These are phyloP conservation scores for Pygoscelis antarcticus DNA, from an alignment of 2,113 vertebrate species.

Conservation along the genomic window DNA sequence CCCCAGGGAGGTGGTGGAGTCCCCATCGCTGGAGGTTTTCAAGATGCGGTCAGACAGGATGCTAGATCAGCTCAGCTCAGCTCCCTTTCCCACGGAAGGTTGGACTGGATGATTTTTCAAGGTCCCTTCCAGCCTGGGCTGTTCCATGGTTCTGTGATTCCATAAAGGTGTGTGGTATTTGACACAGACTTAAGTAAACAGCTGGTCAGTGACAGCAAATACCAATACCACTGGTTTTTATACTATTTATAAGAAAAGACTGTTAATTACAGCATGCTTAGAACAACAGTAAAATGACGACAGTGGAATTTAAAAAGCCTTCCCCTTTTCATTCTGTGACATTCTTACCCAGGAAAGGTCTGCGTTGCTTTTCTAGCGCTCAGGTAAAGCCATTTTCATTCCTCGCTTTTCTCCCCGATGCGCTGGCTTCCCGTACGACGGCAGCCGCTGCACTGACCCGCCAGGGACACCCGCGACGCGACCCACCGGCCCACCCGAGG, in stretches of 20 bases:
- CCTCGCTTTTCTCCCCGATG: accelerated
- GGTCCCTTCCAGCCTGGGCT: neutral
- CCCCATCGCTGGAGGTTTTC: neutral
- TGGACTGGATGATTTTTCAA: neutral
- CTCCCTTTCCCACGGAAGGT: accelerated
- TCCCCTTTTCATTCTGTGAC: neutral
- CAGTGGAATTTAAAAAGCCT: accelerated
- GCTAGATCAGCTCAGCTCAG: neutral
- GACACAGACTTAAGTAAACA: neutral
- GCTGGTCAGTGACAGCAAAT: neutral
- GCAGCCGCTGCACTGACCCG: too few relatives aligned
- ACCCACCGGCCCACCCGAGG: too few relatives aligned
- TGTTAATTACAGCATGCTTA: neutral
- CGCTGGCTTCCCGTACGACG: too few relatives aligned
- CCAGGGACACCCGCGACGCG: too few relatives aligned
- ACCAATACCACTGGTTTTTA: neutral
- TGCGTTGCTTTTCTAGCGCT: accelerated
- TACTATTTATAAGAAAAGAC: neutral
- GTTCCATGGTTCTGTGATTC: neutral
- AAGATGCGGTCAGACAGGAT: neutral
- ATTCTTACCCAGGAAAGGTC: neutral
- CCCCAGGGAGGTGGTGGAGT: neutral
- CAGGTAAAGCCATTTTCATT: accelerated
- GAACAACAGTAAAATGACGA: neutral
- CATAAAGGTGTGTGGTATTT: accelerated